Conservation (phyloP, 2,888 invertebrate species). For the Yponomeuta cagnagella region DNA sequence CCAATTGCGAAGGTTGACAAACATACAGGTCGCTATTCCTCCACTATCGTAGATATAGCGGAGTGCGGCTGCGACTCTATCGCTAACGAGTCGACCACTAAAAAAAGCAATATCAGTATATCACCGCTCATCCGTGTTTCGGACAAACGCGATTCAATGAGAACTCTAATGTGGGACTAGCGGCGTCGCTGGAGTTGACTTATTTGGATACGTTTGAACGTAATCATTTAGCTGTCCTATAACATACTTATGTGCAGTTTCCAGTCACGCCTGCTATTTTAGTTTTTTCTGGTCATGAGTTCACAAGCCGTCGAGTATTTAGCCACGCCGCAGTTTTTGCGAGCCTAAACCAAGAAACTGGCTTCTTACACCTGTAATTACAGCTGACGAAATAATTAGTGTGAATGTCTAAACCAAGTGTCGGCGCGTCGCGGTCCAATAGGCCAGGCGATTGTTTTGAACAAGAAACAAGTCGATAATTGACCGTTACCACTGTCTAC, state of each 20-base stretch:
- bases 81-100: slow-evolving; percentile 31
- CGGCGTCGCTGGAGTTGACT: slow-evolving; percentile 41
- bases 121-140: slow-evolving; percentile 62
- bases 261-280: neutral
- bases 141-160: slow-evolving; percentile 48
- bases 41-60: neutral
- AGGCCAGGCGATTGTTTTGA: slow-evolving; percentile 49
- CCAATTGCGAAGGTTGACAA: neutral
- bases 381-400: neutral
- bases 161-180: slow-evolving; percentile 46
- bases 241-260: neutral
- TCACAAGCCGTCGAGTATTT: neutral
- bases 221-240: neutral
- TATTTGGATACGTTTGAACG: neutral
- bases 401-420: neutral
- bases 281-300: neutral
- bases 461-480: slow-evolving; percentile 15
- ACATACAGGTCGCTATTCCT: neutral
- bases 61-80: neutral
- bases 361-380: neutral
- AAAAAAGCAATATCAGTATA: slow-evolving; percentile 67
- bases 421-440: slow-evolving; percentile 52
- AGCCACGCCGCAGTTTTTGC: neutral
- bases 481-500: slow-evolving; percentile 26
- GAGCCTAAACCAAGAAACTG: neutral